phyloP scores from a whole-genome alignment of 2,113 vertebrate genomes.

The Nibea coibor region DNA sequence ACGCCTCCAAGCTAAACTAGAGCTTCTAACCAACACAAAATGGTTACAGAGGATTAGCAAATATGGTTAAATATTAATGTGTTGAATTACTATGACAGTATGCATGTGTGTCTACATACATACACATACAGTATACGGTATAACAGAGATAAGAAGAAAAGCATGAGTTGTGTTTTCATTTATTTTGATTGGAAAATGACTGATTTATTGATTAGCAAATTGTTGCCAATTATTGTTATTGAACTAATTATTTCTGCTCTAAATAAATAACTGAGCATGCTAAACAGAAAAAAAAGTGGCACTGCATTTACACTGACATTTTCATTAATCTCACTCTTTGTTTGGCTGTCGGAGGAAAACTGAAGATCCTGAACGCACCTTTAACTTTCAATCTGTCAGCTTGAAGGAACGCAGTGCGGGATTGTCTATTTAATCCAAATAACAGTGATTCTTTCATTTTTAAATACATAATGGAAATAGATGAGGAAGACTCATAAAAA shows the following conservation, averaged over 20 bases:
- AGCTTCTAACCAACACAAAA: not conserved
- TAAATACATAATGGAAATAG: conserved; percentile 96
- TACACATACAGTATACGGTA: too few species aligned
- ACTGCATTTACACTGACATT: not conserved
- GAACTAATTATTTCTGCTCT: not conserved
- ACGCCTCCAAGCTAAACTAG: not conserved
- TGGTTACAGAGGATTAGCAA: not conserved
- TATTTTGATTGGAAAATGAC: not conserved
- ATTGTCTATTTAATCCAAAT: conserved; percentile 74
- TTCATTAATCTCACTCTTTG: conserved; percentile 18
- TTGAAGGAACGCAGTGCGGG: conserved; percentile 84
- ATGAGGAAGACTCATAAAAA: conserved; percentile 97
- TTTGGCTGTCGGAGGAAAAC: conserved; percentile 29
- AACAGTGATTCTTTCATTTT: conserved; percentile 94
- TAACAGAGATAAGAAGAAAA: not conserved
- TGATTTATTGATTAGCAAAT: not conserved
- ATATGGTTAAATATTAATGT: not conserved
- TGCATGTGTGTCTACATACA: too few species aligned
- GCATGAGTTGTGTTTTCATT: not conserved
- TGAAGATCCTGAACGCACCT: conserved; percentile 50
- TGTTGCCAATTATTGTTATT: not conserved
- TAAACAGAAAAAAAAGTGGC: not conserved
- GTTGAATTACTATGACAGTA: too few species aligned
- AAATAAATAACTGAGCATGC: not conserved
- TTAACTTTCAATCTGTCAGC: conserved; percentile 60